Percentiles rank a stretch among this genome's conserved stretches.
These are phyloP conservation scores for Thaumetopoea pityocampa DNA, from an alignment of 1,140 invertebrate species.

Conservation along the genomic window DNA sequence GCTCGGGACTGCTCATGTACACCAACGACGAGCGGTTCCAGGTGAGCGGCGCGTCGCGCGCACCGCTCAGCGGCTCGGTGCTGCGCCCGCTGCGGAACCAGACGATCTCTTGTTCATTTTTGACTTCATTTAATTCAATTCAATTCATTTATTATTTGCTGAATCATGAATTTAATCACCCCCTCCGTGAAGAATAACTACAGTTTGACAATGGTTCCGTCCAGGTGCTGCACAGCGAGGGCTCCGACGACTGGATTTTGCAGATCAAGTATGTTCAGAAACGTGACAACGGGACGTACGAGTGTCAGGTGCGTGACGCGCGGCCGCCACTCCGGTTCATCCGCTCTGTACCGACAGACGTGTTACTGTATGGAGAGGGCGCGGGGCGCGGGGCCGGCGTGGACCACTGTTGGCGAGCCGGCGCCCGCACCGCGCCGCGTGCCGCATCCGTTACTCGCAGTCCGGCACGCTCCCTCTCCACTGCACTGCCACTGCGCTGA, in stretches of 20 bases:
- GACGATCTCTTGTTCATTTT: background rate
- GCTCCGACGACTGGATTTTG: conserved; percentile 88
- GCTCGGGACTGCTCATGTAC: conserved; percentile 91
- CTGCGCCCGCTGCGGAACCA: too few relatives aligned
- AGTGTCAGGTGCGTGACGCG: conserved; percentile 89
- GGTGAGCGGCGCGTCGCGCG: conserved; percentile 35
- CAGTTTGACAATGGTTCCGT: background rate
- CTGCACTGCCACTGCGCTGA: too few relatives aligned
- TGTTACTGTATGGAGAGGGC: too few relatives aligned
- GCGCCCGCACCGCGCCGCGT: too few relatives aligned
- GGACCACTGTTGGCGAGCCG: too few relatives aligned
- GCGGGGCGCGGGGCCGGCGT: too few relatives aligned
- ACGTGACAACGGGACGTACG: conserved; percentile 94
- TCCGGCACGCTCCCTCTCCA: too few relatives aligned
- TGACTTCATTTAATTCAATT: background rate
- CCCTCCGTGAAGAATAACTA: background rate
- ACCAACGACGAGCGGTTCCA: conserved; percentile 94
- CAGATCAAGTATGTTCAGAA: conserved; percentile 95
- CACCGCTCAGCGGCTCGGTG: too few relatives aligned
- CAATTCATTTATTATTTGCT: too few relatives aligned
- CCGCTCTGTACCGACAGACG: too few relatives aligned
- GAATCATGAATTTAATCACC: background rate
- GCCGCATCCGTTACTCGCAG: too few relatives aligned
- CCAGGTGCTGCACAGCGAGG: conserved; percentile 77
- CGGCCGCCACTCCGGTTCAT: background rate